These are phyloP conservation scores for Lycaena phlaeas DNA, from an alignment of 2,888 invertebrate genomes.

Conservation along the genomic window DNA sequence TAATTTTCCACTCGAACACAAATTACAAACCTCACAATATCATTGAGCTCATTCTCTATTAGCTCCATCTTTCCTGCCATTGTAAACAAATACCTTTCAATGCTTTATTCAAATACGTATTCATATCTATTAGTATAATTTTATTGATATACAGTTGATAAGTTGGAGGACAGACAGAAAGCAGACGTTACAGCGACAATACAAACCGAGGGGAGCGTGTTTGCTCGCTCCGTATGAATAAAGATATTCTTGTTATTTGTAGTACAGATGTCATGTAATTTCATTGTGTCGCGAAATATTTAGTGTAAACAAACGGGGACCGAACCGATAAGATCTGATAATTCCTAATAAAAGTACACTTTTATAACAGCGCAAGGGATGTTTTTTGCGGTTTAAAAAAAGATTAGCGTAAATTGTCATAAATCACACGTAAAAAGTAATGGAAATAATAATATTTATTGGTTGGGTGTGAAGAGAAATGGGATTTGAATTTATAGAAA, in stretches of 20 bases:
- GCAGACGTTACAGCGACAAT: conserved; percentile 61
- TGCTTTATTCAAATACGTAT: conserved; percentile 10
- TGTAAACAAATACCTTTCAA: neutral
- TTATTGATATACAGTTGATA: conserved; percentile 17
- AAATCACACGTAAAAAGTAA: too few species aligned
- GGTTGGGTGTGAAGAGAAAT: too few species aligned
- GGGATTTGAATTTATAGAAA: too few species aligned
- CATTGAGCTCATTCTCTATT: too few species aligned
- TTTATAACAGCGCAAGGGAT: conserved; percentile 51
- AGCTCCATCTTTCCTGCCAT: neutral
- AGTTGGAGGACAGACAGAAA: conserved; percentile 38
- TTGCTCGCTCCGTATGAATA: conserved; percentile 66
- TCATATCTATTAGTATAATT: conserved; percentile 15
- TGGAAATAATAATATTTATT: too few species aligned
- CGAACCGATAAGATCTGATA: conserved; percentile 61
- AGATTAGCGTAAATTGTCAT: conserved; percentile 54
- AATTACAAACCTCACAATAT: too few species aligned
- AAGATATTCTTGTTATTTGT: conserved; percentile 73
- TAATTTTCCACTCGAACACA: too few species aligned
- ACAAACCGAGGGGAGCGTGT: conserved; percentile 55
- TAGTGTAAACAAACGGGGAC: conserved; percentile 68
- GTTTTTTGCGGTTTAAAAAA: conserved; percentile 51
- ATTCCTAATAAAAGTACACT: conserved; percentile 52
- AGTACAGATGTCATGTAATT: conserved; percentile 73
- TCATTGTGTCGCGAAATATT: conserved; percentile 71